Evolutionary conservation across 2,888 invertebrate genomes (phyloP), one percentile per base, ranked within the genome.

Genomic region (Limnephilus auricula): DNA sequence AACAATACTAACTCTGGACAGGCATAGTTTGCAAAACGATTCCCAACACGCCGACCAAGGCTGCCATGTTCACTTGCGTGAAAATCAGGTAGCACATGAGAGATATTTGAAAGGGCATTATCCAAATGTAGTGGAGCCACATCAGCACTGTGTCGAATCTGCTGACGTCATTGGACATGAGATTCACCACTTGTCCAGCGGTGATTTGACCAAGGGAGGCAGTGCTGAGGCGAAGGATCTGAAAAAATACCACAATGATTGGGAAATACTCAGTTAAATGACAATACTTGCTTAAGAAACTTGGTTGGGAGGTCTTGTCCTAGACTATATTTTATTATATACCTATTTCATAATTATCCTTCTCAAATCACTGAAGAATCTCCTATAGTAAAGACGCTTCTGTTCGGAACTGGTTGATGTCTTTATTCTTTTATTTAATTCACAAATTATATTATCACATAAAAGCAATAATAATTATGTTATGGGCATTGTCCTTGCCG

Each of bases 141-240:
- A 98, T 96, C 92, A 98, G 97, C 5, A 98, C 97, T 94, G 98
- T 96, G 94, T 99, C 99, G 94, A 99, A 98, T 80, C 99, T 97
- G 94, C 97, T 98, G 15, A 99, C 98, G 94, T 99, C 99, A 94
- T 99, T 99, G 9, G 99, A 99, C 90, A 99, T 96, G 9, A 99
- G 95, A 95, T 99, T 99, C 25, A 99, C 98, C 90, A 99, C 97
- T 95, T 99, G 98, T 0, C 99, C 99, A 0, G 98, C 97, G 0
- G 99, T 96, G 0, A 99, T 99, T 94, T 98, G 97, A n/a, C 97
- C 98, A 87, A 99, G 95, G 0, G 99, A 98, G 79, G 97, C 97
- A 94, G 98, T 98, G 93, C 98, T 98, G 94, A 99, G 96, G 93
- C 96, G 96, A 94, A 97, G 95, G 91, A 96, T 96, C 96, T 96